Conservation (phyloP, 2,888 invertebrate genomes). For the Muschampia plurimacula region DNA sequence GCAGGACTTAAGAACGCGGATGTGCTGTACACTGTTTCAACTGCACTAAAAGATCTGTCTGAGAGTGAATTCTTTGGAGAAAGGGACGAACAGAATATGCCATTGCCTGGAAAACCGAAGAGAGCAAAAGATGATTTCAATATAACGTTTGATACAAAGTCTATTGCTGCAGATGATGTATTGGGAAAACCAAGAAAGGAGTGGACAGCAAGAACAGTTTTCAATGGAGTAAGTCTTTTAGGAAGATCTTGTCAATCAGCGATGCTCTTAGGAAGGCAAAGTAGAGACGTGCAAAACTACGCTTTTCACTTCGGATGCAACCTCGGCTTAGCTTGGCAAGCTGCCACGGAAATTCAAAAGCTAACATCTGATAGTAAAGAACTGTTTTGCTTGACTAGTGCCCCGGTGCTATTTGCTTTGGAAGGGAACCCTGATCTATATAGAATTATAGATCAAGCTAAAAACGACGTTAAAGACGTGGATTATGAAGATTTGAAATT, state of each 20-base stretch:
- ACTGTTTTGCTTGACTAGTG: slow-evolving; percentile 91
- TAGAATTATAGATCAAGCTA: slow-evolving; percentile 86
- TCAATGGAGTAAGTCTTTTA: slow-evolving; percentile 87
- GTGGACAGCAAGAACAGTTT: slow-evolving; percentile 90
- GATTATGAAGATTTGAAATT: slow-evolving; percentile 87
- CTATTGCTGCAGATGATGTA: slow-evolving; percentile 69
- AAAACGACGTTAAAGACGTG: slow-evolving; percentile 88
- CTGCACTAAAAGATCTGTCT: slow-evolving; percentile 91
- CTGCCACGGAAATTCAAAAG: slow-evolving; percentile 76
- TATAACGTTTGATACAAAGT: slow-evolving; percentile 71
- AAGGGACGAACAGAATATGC: slow-evolving; percentile 91
- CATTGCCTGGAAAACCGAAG: slow-evolving; percentile 88
- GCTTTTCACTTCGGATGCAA: slow-evolving; percentile 94
- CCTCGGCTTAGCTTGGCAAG: slow-evolving; percentile 93
- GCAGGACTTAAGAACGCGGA: slow-evolving; percentile 90
- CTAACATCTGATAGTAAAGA: slow-evolving; percentile 86
- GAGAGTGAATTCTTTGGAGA: slow-evolving; percentile 93
- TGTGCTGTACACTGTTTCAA: slow-evolving; percentile 92
- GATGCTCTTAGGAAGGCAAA: slow-evolving; percentile 90
- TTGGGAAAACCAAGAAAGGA: slow-evolving; percentile 87
- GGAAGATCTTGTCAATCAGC: slow-evolving; percentile 94
- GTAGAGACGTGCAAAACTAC: slow-evolving; percentile 87
- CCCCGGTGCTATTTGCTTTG: slow-evolving; percentile 93
- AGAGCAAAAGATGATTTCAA: slow-evolving; percentile 62
- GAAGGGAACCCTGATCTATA: slow-evolving; percentile 91